phyloP scores from a whole-genome alignment of 2,888 invertebrate species.

The Cyclophora albipunctata region DNA sequence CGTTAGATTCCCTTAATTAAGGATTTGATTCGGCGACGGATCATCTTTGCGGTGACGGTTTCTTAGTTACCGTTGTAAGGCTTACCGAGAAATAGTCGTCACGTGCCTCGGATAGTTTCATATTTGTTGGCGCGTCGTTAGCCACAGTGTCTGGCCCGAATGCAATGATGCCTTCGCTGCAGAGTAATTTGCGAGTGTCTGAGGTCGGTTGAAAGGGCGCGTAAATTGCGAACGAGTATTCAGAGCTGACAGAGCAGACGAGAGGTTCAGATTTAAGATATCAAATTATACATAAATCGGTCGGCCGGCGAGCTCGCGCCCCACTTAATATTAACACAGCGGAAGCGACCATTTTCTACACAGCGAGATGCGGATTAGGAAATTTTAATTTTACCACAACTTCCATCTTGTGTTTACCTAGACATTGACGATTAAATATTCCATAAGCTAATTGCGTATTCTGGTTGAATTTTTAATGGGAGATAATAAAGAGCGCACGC shows the following conservation, averaged over 20 bases:
- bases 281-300: constrained; percentile 68
- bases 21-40: constrained; percentile 60
- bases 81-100: constrained; percentile 10
- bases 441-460: constrained; percentile 64
- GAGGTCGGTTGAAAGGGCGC: constrained; percentile 53
- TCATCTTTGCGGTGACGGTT: constrained; percentile 38
- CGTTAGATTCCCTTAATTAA: constrained; percentile 69
- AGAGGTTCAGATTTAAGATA: constrained; percentile 62
- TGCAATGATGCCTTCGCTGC: constrained; percentile 26
- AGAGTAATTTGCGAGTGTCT: constrained; percentile 36
- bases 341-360: constrained; percentile 55
- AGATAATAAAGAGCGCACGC: constrained; percentile 54
- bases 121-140: constrained; percentile 4
- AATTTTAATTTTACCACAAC: constrained; percentile 63
- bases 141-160: constrained; percentile 10
- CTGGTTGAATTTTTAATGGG: constrained; percentile 68
- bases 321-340: constrained; percentile 63
- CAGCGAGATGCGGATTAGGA: constrained; percentile 52
- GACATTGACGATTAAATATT: constrained; percentile 65
- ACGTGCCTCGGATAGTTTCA: constrained; percentile 5
- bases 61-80: constrained; percentile 28
- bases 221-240: constrained; percentile 65
- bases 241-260: constrained; percentile 48
- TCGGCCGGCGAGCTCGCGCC: constrained; percentile 26
- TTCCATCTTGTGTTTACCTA: constrained; percentile 57